phyloP scores from a whole-genome alignment of 1,140 invertebrate species.

The Monochamus saltuarius region DNA sequence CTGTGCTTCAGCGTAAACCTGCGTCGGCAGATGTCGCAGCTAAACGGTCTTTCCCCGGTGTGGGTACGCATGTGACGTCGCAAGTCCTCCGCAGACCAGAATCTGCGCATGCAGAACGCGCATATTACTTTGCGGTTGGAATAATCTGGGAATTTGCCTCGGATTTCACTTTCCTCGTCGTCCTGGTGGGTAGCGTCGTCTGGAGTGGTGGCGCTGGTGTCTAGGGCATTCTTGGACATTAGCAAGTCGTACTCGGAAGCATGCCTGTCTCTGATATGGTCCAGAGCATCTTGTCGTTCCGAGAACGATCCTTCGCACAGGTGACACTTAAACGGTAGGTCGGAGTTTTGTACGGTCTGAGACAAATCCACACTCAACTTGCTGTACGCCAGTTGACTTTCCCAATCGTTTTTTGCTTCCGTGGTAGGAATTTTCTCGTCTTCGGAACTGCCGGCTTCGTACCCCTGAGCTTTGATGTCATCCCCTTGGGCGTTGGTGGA shows the following conservation, averaged over 20 bases:
- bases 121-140: slow-evolving; percentile 88
- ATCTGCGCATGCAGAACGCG: slow-evolving; percentile 87
- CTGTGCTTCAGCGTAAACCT: slow-evolving; percentile 91
- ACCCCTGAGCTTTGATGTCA: slow-evolving; percentile 49
- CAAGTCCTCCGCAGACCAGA: slow-evolving; percentile 92
- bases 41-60: slow-evolving; percentile 78
- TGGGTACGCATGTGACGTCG: slow-evolving; percentile 89
- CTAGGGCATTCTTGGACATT: slow-evolving; percentile 77
- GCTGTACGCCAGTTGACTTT: slow-evolving; percentile 26
- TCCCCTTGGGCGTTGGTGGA: slow-evolving; percentile 52
- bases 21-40: slow-evolving; percentile 77
- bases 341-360: slow-evolving; percentile 51
- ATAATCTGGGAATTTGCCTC: slow-evolving; percentile 80
- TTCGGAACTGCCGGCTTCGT: slow-evolving; percentile 52
- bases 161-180: slow-evolving; percentile 57
- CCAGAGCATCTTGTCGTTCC: slow-evolving; percentile 74
- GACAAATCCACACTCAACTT: slow-evolving; percentile 19
- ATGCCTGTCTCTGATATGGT: slow-evolving; percentile 77
- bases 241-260: slow-evolving; percentile 71
- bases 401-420: slow-evolving; percentile 37
- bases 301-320: slow-evolving; percentile 84
- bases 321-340: slow-evolving; percentile 89
- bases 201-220: slow-evolving; percentile 56
- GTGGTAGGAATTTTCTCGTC: slow-evolving; percentile 49
- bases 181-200: slow-evolving; percentile 53